Percentiles rank a stretch among this genome's conserved stretches.
Evolutionary conservation across 2,797 vertebrate genomes (phyloP).

Genomic region (Anguilla marmorata): DNA sequence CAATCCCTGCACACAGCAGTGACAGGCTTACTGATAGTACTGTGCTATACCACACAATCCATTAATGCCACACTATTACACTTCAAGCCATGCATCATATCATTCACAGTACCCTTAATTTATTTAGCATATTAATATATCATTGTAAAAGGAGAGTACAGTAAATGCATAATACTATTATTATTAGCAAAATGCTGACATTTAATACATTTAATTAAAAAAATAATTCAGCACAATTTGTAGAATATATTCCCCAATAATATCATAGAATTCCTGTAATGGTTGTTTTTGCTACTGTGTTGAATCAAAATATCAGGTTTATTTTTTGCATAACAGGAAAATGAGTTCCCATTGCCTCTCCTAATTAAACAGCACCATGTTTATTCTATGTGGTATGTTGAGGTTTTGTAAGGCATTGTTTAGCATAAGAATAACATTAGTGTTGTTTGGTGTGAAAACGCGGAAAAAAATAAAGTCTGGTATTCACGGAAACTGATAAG

Average conservation of each 20-base stretch:
- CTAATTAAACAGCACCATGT: neutral
- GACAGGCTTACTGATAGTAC: neutral
- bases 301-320: neutral
- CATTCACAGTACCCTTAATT: no score
- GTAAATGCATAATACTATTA: neutral
- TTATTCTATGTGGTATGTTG: neutral
- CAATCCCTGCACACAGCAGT: neutral
- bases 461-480: neutral
- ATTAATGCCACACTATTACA: neutral
- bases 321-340: neutral
- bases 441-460: neutral
- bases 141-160: neutral
- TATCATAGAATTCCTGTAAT: neutral
- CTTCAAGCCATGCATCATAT: neutral
- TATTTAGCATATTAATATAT: no score
- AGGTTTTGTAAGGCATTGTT: neutral
- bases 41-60: neutral
- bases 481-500: slow-evolving; percentile 12
- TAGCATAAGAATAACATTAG: neutral
- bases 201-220: neutral
- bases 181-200: neutral
- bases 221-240: neutral
- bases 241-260: neutral
- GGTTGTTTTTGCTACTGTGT: neutral
- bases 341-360: neutral